Conservation (phyloP, 2,888 invertebrate genomes). For the Leucophenga montana region DNA sequence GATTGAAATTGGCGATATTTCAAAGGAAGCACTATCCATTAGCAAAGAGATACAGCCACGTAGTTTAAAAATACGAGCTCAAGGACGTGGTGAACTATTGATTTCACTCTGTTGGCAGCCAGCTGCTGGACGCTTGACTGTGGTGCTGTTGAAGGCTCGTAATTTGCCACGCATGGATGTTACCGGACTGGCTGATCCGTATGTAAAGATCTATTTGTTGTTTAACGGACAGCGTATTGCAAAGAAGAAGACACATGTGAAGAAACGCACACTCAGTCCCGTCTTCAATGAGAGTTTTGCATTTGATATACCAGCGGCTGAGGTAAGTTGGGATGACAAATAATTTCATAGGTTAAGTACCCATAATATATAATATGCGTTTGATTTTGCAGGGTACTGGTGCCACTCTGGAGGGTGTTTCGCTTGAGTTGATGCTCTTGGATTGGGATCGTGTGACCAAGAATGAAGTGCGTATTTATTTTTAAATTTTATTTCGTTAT, state of each 20-base stretch:
- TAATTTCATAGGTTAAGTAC: neutral
- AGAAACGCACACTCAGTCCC: slow-evolving; percentile 97
- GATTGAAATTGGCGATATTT: slow-evolving; percentile 79
- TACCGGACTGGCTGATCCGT: slow-evolving; percentile 96
- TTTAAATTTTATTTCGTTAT: neutral
- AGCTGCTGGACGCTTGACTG: slow-evolving; percentile 94
- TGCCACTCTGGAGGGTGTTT: slow-evolving; percentile 72
- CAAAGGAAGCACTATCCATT: slow-evolving; percentile 85
- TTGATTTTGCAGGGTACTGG: slow-evolving; percentile 71
- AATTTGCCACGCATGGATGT: slow-evolving; percentile 99
- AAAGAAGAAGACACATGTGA: slow-evolving; percentile 99
- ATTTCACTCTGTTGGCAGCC: slow-evolving; percentile 99
- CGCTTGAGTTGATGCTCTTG: slow-evolving; percentile 75
- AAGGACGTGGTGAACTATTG: slow-evolving; percentile 94
- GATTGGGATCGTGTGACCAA: slow-evolving; percentile 99
- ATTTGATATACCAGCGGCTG: slow-evolving; percentile 91
- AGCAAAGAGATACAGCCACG: slow-evolving; percentile 93
- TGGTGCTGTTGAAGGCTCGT: slow-evolving; percentile 96
- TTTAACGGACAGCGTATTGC: slow-evolving; percentile 98
- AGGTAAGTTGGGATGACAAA: slow-evolving; percentile 70
- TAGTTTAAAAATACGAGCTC: slow-evolving; percentile 93
- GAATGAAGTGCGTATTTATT: slow-evolving; percentile 83
- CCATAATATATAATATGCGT: neutral
- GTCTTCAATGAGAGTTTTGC: slow-evolving; percentile 99
- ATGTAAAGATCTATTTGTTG: slow-evolving; percentile 96